phyloP scores from a whole-genome alignment of 2,797 vertebrate species.

The Esox lucius region DNA sequence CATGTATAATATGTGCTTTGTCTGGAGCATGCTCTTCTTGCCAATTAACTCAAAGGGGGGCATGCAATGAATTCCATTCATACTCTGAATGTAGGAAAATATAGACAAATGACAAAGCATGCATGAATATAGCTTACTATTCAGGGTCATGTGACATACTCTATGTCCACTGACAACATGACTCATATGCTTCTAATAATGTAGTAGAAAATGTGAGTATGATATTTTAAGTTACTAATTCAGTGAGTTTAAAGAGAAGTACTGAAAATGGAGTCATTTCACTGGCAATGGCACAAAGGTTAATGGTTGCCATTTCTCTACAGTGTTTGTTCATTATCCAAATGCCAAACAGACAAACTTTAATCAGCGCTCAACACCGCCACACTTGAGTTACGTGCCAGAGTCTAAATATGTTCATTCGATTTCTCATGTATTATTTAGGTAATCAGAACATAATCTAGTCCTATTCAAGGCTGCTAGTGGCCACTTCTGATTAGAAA shows the following conservation, averaged over 20 bases:
- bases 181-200: constrained; percentile 3
- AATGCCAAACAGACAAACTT: constrained; percentile 80
- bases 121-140: neutral
- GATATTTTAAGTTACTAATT: constrained; percentile 33
- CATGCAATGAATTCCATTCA: constrained; percentile 6
- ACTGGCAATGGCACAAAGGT: constrained; percentile 68
- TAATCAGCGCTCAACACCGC: constrained; percentile 71
- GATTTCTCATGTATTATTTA: constrained; percentile 81
- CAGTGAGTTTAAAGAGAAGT: constrained; percentile 56
- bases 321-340: constrained; percentile 81
- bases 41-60: neutral
- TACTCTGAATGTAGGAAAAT: neutral
- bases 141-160: neutral
- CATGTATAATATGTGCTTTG: neutral
- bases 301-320: constrained; percentile 74
- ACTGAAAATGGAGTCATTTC: constrained; percentile 49
- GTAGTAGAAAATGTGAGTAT: neutral
- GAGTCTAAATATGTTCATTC: constrained; percentile 74
- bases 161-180: neutral
- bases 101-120: neutral
- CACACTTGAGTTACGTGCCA: constrained; percentile 62
- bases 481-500: constrained; percentile 62
- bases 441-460: constrained; percentile 72
- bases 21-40: neutral
- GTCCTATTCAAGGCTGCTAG: constrained; percentile 58